Percentiles rank a stretch among this genome's conserved stretches.
phyloP scores from a whole-genome alignment of 2,797 vertebrate species.

The Podarcis lilfordi region DNA sequence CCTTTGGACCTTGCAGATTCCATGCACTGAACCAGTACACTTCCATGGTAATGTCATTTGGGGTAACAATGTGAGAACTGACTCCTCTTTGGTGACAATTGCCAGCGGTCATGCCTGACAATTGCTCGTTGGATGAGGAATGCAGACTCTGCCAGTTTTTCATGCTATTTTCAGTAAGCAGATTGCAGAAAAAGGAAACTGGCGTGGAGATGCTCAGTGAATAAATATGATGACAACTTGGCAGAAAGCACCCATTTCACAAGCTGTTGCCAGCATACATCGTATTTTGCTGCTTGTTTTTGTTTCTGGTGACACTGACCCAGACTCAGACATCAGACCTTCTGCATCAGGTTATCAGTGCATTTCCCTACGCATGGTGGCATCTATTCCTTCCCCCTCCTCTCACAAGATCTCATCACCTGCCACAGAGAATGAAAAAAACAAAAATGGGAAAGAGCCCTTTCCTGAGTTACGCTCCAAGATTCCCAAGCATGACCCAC shows the following conservation, averaged over 20 bases:
- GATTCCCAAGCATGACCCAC: neutral
- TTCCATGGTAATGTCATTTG: neutral
- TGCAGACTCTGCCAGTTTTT: neutral
- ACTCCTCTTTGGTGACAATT: neutral
- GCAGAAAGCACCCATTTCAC: neutral
- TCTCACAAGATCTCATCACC: conserved; percentile 42
- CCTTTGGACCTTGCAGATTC: neutral
- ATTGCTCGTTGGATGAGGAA: neutral
- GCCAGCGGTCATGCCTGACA: neutral
- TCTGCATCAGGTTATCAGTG: conserved; percentile 29
- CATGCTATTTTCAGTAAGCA: neutral
- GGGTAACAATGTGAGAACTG: too few species aligned
- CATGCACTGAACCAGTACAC: neutral
- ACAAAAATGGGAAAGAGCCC: conserved; percentile 14
- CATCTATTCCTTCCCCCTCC: conserved; percentile 57
- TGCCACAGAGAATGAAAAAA: conserved; percentile 44
- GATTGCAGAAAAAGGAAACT: neutral
- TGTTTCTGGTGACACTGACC: neutral
- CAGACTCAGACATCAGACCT: neutral
- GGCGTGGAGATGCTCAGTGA: neutral
- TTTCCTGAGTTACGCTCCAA: conserved; percentile 10
- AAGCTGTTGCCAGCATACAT: neutral
- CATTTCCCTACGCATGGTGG: conserved; percentile 63
- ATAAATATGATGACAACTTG: conserved; percentile 26
- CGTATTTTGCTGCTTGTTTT: neutral